A percentile compares a stretch with the other conserved stretches of the same genome.
Evolutionary conservation across 2,888 invertebrate genomes (phyloP).

Genomic region (Sinohyriopsis cumingii): DNA sequence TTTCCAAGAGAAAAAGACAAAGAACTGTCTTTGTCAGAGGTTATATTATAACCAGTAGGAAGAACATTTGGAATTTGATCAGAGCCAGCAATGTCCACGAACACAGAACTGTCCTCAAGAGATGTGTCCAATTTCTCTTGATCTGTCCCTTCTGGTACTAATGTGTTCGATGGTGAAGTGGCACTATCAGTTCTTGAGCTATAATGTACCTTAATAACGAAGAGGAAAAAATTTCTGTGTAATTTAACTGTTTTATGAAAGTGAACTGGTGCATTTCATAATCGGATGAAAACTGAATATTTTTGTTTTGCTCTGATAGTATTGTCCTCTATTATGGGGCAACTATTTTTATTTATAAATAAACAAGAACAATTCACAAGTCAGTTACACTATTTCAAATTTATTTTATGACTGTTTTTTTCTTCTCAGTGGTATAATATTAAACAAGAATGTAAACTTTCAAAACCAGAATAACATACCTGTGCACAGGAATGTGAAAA

Average conservation of each 20-base stretch:
- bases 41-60: conserved; percentile 1
- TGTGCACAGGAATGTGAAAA: too few relatives aligned
- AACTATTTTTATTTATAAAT: neutral
- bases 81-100: neutral
- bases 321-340: neutral
- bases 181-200: conserved; percentile 65
- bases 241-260: neutral
- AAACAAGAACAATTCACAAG: too few relatives aligned
- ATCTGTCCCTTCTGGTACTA: conserved; percentile 13
- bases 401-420: too few relatives aligned
- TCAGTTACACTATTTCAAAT: too few relatives aligned
- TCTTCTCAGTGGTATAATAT: too few relatives aligned
- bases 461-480: too few relatives aligned
- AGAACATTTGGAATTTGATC: conserved; percentile 4
- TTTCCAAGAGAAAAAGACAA: conserved; percentile 1
- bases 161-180: conserved; percentile 29
- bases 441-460: too few relatives aligned
- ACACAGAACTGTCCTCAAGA: conserved; percentile 2
- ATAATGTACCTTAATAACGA: conserved; percentile 66
- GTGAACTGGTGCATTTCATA: neutral
- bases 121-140: neutral
- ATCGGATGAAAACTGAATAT: neutral
- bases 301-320: neutral
- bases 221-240: neutral
- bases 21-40: conserved; percentile 3